Evolutionary conservation across 2,888 invertebrate species (phyloP).

Genomic region (Metellina segmentata): DNA sequence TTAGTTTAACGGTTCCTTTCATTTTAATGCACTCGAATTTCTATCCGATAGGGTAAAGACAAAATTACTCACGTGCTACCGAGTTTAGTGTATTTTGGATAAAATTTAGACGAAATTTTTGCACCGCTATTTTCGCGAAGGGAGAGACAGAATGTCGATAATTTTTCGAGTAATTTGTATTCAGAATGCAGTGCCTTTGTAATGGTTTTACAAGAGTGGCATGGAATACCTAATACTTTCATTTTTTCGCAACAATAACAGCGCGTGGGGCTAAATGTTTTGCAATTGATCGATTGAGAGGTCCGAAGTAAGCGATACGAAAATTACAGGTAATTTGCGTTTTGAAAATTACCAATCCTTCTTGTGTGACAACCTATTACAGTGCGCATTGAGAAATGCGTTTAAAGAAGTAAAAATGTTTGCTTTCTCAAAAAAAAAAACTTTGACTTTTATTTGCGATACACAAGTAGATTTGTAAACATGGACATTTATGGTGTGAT

Average conservation of each 20-base stretch:
- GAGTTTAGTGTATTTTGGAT: not conserved
- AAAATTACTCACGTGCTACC: slow-evolving; percentile 22
- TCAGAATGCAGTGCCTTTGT: slow-evolving; percentile 28
- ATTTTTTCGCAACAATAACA: not conserved
- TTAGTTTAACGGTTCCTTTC: slow-evolving; percentile 36
- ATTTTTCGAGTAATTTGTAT: slow-evolving; percentile 54
- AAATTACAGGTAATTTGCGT: not conserved
- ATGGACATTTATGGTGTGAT: no score
- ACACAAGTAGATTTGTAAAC: no score
- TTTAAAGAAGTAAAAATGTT: not conserved
- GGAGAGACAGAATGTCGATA: slow-evolving; percentile 29
- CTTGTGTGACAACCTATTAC: no score
- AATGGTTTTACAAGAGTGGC: slow-evolving; percentile 57
- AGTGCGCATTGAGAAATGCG: not conserved
- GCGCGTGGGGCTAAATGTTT: slow-evolving; percentile 7
- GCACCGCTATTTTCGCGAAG: not conserved
- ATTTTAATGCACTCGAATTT: not conserved
- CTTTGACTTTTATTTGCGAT: no score
- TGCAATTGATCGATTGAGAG: slow-evolving; percentile 13
- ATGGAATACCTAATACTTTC: slow-evolving; percentile 37
- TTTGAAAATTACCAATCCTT: no score
- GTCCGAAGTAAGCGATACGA: not conserved
- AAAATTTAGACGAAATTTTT: slow-evolving; percentile 36
- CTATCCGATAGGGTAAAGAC: slow-evolving; percentile 12
- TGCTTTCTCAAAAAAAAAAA: not conserved